Evolutionary conservation across 2,797 vertebrate genomes (phyloP), one percentile per base, ranked within the genome.

Genomic region (Geotrypetes seraphini): DNA sequence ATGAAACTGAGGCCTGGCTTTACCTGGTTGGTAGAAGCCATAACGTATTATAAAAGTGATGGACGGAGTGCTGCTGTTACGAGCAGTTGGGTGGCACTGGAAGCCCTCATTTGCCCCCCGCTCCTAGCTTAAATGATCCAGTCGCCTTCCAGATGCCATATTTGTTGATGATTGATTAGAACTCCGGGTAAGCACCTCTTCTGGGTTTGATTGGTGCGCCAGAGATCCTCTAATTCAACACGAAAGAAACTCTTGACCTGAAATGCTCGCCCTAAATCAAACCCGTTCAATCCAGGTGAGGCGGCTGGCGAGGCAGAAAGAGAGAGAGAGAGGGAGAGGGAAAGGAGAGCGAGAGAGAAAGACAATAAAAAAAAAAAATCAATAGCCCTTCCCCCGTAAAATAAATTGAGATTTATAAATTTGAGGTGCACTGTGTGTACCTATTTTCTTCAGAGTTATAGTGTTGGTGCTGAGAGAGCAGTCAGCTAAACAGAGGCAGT

Each of bases 371-470:
- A 43, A 53, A 43, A 62, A 64, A 68, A 81, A 82, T 79, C 82
- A 73, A 83, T 85, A 79, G 60, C 9, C 1, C 43, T 67, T 75
- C 63, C 69, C 69, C 70, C 53, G 66, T 81, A 81, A 79, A 85
- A 73, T 61, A 73, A 71, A 66, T 65, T 12, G 65, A 77, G 72
- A 69, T 77, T 71, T 74, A 69, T 62, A 15, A 69, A 70, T 69
- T 69, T 66, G 48, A 18, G 63, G 68, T 68, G 56, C 22, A 31
- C 10, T 3, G 0, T 1, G 1, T 8, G 21, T 11, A n/a, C n/a
- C n/a, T 12, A 4, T 6, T 5, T 30, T 3, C 0, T 7, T 6
- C 10, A 34, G 43, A 7, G 4, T 4, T 6, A 16, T 27, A 18
- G 16, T 20, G 43, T 21, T 27, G 24, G 2, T 4, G 9, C 12